Percentiles rank a stretch among this genome's conserved stretches.
Evolutionary conservation across 2,888 invertebrate genomes (phyloP).

Genomic region (Tenthredo mesomela): DNA sequence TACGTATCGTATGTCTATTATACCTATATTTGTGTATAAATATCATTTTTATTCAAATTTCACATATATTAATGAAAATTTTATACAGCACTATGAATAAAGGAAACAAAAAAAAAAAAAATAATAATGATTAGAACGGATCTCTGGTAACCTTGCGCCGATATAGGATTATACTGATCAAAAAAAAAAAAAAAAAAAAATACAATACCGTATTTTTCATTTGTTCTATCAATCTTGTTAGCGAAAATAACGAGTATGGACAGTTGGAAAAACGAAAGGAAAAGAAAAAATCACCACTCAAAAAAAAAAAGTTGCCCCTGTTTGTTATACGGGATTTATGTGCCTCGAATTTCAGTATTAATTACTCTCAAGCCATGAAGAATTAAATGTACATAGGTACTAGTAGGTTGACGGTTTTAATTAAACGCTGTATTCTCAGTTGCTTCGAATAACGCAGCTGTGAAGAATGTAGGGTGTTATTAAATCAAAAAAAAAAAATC

Average conservation of each 20-base stretch:
- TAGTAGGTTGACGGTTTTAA: neutral
- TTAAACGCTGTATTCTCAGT: neutral
- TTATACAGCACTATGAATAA: too few relatives aligned
- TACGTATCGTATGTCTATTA: neutral
- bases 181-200: too few relatives aligned
- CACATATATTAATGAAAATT: neutral
- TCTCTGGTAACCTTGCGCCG: slow-evolving; percentile 18
- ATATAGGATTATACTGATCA: neutral
- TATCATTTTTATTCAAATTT: neutral
- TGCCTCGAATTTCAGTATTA: slow-evolving; percentile 1
- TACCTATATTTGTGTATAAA: too few relatives aligned
- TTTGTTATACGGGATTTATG: neutral
- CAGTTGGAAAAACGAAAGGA: neutral
- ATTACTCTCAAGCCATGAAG: neutral
- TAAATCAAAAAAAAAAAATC: too few relatives aligned
- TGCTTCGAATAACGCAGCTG: slow-evolving; percentile 2
- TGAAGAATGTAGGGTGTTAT: too few relatives aligned
- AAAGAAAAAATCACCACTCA: neutral
- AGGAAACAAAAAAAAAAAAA: neutral
- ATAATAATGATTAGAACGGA: neutral
- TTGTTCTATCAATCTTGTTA: slow-evolving; percentile 4
- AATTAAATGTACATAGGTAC: neutral
- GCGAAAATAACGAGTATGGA: neutral
- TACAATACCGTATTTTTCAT: neutral
- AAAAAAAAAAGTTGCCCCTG: neutral